A percentile compares a stretch with the other conserved stretches of the same genome.
These are phyloP conservation scores for Cavia porcellus DNA, from an alignment of 2,113 vertebrate species.

Conservation along the genomic window DNA sequence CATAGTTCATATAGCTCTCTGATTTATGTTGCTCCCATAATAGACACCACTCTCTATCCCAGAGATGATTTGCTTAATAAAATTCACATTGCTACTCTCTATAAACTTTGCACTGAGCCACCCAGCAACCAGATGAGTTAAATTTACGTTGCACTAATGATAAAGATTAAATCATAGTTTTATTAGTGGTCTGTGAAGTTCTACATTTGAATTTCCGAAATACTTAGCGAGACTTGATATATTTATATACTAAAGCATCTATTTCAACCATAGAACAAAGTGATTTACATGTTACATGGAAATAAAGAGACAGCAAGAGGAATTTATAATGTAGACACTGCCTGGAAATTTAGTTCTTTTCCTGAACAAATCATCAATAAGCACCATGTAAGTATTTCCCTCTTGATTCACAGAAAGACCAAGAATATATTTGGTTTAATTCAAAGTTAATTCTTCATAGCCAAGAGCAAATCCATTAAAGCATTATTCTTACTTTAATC, in stretches of 20 bases:
- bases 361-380: not conserved
- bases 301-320: not conserved
- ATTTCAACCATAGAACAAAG: slow-evolving; percentile 49
- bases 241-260: slow-evolving; percentile 20
- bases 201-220: slow-evolving; percentile 65
- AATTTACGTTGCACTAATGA: slow-evolving; percentile 48
- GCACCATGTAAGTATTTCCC: not conserved
- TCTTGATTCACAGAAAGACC: slow-evolving; percentile 15
- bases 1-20: not conserved
- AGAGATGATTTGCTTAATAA: slow-evolving; percentile 72
- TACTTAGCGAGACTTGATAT: slow-evolving; percentile 44
- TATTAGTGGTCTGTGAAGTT: slow-evolving; percentile 52
- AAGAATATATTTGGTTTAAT: not conserved
- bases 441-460: not conserved
- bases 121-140: slow-evolving; percentile 46
- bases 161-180: slow-evolving; percentile 66
- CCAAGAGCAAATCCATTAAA: not conserved
- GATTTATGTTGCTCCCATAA: slow-evolving; percentile 45
- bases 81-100: slow-evolving; percentile 49
- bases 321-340: not conserved
- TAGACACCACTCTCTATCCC: slow-evolving; percentile 15
- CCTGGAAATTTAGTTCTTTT: not conserved
- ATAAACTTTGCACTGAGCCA: slow-evolving; percentile 11
- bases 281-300: not conserved
- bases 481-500: not conserved